These are phyloP conservation scores for Gastrophysa polygoni DNA, from an alignment of 2,888 invertebrate genomes.

Conservation along the genomic window DNA sequence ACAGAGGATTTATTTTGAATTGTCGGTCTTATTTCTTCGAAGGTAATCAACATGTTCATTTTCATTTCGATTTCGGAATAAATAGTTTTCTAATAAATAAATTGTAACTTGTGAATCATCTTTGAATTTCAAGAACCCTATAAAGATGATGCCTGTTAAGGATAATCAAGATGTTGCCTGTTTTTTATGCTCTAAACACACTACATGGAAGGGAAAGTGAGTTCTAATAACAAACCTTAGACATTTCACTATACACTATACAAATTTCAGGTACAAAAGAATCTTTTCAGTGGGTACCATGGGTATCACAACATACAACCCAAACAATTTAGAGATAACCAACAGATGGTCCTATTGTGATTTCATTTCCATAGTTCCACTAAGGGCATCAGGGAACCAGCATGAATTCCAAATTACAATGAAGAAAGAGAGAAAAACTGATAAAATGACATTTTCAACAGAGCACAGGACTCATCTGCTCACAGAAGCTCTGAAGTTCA, in stretches of 20 bases:
- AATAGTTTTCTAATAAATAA: not conserved
- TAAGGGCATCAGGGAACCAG: slow-evolving; percentile 59
- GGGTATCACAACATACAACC: slow-evolving; percentile 97
- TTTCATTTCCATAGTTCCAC: slow-evolving; percentile 48
- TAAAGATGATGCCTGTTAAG: slow-evolving; percentile 78
- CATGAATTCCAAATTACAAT: slow-evolving; percentile 82
- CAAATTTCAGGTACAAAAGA: slow-evolving; percentile 81
- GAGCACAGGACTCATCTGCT: slow-evolving; percentile 92
- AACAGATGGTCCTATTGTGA: slow-evolving; percentile 82
- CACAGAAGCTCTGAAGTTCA: slow-evolving; percentile 85
- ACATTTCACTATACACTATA: not conserved
- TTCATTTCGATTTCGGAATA: not conserved
- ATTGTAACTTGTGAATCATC: not conserved
- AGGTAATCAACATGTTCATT: not conserved
- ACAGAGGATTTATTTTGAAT: not conserved
- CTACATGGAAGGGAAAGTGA: slow-evolving; percentile 97
- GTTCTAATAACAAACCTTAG: slow-evolving; percentile 45
- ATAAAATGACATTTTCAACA: slow-evolving; percentile 95
- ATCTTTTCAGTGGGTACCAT: slow-evolving; percentile 95
- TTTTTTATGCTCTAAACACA: slow-evolving; percentile 96
- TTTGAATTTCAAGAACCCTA: slow-evolving; percentile 1
- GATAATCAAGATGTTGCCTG: slow-evolving; percentile 97
- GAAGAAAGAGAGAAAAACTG: slow-evolving; percentile 88
- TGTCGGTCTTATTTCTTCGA: not conserved
- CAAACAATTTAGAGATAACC: slow-evolving; percentile 85